Base-by-base conservation (phyloP, 2,113 vertebrate genomes). In the Mus spicilegus region DNA sequence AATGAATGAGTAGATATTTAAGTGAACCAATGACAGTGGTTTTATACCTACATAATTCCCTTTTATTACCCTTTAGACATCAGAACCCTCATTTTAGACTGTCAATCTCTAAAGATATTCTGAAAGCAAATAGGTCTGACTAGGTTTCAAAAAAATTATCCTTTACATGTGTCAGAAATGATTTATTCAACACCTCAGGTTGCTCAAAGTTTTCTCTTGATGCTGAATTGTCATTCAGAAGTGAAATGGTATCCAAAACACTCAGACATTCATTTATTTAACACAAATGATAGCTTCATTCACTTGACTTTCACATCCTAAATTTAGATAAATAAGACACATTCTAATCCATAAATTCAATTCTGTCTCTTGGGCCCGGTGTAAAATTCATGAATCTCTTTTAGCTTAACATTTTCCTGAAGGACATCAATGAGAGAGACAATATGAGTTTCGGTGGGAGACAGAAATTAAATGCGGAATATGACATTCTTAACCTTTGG, bases 81-180 rank as follows among this genome's bases (percentile, higher is more conserved):
- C 20, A 75, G 1, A 4, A 65, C 1, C 4, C 1, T 13, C 20
- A 24, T 24, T 75, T 75, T 42, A 26, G 20, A 26, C 12, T 39
- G 0, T 14, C 1, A 11, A 14, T 4, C 24, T 8, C 54, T 82
- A 7, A 36, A 26, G 22, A 13, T 39, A 39, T n/a, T 61, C 36
- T n/a, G 20, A n/a, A 58, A 14, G 33, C 12, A n/a, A n/a, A n/a
- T 61, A 3, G 8, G 30, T 54, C 5, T 61, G 3, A 1, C 5
- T 39, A 39, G 9, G 2, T 61, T n/a, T 12, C 9, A 22, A 58
- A n/a, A 1, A 36, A 3, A 1, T 42, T 75, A 22, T 20, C 63
- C 26, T 11, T 33, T 36, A 6, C 30, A 5, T 3, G 13, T 49
- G 3, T 30, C 8, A 49, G 2, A 2, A 26, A 7, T 8, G 4